These are phyloP conservation scores for Pagrus major DNA, from an alignment of 2,113 vertebrate genomes.

Conservation along the genomic window DNA sequence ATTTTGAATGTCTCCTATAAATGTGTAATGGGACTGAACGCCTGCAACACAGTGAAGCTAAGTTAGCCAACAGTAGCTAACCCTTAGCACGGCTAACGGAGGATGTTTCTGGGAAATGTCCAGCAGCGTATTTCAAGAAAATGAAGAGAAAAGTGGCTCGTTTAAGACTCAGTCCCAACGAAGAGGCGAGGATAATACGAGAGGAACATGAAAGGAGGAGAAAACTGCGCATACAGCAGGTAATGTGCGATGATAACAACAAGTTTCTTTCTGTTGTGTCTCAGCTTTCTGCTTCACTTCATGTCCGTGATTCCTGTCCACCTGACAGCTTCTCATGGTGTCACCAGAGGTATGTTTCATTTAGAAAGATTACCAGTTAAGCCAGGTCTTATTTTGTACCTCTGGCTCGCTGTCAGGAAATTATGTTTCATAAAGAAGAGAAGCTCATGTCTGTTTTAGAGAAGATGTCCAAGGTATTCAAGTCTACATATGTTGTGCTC, in stretches of 20 bases:
- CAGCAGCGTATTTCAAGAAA: background rate
- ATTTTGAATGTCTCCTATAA: background rate
- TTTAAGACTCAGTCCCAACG: constrained; percentile 92
- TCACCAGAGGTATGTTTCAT: background rate
- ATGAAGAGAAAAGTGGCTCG: constrained; percentile 89
- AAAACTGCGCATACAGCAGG: constrained; percentile 93
- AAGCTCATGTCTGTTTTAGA: background rate
- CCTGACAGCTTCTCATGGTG: background rate
- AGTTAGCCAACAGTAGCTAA: constrained; percentile 13
- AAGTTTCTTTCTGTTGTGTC: background rate
- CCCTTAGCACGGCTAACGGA: background rate
- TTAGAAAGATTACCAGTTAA: background rate
- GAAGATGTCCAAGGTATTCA: background rate
- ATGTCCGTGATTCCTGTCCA: background rate
- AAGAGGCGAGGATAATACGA: constrained; percentile 90
- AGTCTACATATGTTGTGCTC: background rate
- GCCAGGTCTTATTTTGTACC: background rate
- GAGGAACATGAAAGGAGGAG: constrained; percentile 92
- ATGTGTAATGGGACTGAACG: fast-evolving
- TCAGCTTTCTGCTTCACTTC: background rate
- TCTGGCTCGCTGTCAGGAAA: background rate
- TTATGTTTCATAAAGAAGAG: background rate
- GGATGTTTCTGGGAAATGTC: background rate
- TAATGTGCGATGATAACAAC: constrained; percentile 45
- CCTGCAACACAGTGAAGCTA: background rate